Conservation (phyloP, 2,113 vertebrate genomes). For the Tursiops truncatus region DNA sequence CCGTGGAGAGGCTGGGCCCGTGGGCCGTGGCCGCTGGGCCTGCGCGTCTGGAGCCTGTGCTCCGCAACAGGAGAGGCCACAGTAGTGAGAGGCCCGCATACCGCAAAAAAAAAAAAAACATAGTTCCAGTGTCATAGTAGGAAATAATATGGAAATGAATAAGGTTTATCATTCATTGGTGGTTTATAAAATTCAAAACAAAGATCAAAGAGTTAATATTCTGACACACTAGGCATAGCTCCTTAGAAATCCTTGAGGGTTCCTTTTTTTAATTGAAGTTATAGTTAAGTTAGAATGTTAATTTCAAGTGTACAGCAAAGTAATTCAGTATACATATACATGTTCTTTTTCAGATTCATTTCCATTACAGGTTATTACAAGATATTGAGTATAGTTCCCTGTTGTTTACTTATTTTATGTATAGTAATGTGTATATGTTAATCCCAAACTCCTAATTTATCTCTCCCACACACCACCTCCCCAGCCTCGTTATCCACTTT, state of each 20-base stretch:
- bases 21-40: too few relatives aligned
- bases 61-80: too few relatives aligned
- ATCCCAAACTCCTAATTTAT: neutral
- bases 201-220: slow-evolving; percentile 1
- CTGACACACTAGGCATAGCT: neutral
- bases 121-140: neutral
- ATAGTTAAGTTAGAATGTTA: neutral
- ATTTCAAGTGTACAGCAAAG: neutral
- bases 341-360: neutral
- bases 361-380: neutral
- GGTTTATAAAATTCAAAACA: neutral
- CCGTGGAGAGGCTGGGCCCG: rapidly evolving
- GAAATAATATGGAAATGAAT: neutral
- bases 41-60: too few relatives aligned
- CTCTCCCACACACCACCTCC: neutral
- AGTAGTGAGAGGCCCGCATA: too few relatives aligned
- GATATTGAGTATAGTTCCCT: neutral
- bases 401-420: neutral
- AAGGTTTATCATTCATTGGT: neutral
- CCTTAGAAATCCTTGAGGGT: neutral
- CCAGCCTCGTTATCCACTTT: neutral
- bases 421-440: neutral
- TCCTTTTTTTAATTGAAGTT: neutral
- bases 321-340: neutral
- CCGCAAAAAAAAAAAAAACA: neutral